Base-by-base conservation (phyloP, 37 sponge, comb jelly and placozoan genomes). In the Tethya wilhelma region DNA sequence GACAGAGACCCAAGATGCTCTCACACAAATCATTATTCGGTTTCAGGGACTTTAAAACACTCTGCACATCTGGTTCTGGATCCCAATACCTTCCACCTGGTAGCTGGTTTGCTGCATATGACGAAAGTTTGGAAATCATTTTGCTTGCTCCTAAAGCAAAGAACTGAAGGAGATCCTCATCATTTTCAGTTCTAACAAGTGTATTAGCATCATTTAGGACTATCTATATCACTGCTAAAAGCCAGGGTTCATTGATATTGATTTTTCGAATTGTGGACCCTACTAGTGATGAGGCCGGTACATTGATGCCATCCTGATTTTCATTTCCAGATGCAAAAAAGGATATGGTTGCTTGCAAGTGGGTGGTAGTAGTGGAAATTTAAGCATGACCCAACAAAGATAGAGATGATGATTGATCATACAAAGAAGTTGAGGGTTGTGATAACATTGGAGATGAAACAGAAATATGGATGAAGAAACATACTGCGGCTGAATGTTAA, bases 61-160 rank as follows among this genome's bases (percentile, higher is more conserved):
- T 14, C 32, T 60, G 1, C n/a, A 56, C 22, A 56, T 22, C 34
- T 78, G 65, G 64, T 26, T 38, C 60, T 32, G 82, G 82, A 29
- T 83, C 39, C 84, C 84, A 83, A 37, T 74, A 74, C 3, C 37
- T 66, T 20, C 84, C 84, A 25, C 75, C 84, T 31, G 84, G 84
- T 32, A 83, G 28, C 8, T 65, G 75, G 34, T 44, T 65, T 2
- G 29, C 33, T 2, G 75, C 76, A 44, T 83, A 83, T 20, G 20
- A 2, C 25, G 5, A 4, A 1, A 74, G 64, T 49, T 83, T 83
- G 37, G 65, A 26, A 1, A 49, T 29, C 84, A 83, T 83, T 32
- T 1, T n/a, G 6, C 6, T 19, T 1, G 73, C 75, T 23, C 76
- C 84, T 29, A 49, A 9, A 49, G 53, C 53, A 49, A 49, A 14